Conservation (phyloP, 2,113 vertebrate species). For the Oreochromis tanganicae region DNA sequence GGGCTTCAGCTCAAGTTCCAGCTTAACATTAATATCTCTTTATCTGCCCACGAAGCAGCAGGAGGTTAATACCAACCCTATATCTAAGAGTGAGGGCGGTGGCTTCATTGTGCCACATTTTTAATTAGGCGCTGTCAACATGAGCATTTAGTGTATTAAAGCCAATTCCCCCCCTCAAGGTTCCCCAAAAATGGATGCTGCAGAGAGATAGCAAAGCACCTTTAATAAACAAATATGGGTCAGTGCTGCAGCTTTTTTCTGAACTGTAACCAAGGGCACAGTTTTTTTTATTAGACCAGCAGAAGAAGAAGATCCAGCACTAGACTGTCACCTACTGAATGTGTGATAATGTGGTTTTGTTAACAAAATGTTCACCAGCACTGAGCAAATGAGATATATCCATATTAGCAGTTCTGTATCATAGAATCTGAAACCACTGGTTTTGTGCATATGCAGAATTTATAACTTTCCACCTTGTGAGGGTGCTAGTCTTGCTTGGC, state of each 20-base stretch:
- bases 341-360: not conserved
- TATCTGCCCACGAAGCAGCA: slow-evolving; percentile 48
- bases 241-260: not conserved
- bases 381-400: not conserved
- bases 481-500: slow-evolving; percentile 4
- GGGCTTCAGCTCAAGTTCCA: slow-evolving; percentile 49
- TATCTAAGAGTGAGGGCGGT: not conserved
- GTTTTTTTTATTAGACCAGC: not conserved
- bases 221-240: not conserved
- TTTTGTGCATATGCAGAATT: slow-evolving; percentile 27
- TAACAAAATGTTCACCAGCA: not conserved
- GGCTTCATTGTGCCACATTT: not conserved
- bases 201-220: not conserved
- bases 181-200: not conserved
- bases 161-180: not conserved
- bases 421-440: not conserved
- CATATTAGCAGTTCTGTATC: not conserved
- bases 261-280: not conserved
- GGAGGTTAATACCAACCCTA: slow-evolving; percentile 55
- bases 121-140: slow-evolving; percentile 27
- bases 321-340: not conserved
- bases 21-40: slow-evolving; percentile 65
- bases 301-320: not conserved
- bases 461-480: slow-evolving; percentile 4
- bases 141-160: slow-evolving; percentile 22